Evolutionary conservation across 2,797 vertebrate genomes (phyloP).

Genomic region (Lophotriccus pileatus): DNA sequence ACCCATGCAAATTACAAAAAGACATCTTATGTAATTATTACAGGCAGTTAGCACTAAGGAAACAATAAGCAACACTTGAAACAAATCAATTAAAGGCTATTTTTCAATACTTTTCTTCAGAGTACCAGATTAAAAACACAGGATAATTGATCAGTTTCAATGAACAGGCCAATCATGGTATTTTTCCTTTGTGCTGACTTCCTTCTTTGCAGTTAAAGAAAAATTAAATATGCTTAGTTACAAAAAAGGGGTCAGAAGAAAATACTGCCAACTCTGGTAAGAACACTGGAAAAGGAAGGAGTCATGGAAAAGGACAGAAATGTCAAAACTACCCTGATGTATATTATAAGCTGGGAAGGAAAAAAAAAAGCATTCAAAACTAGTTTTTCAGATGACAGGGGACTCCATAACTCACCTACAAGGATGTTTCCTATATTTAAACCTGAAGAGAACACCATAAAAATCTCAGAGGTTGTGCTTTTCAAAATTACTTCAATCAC

Average conservation of each 20-base stretch:
- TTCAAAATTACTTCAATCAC: background rate
- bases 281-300: background rate
- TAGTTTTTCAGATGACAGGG: background rate
- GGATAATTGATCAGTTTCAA: background rate
- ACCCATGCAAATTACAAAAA: background rate
- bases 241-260: background rate
- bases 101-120: constrained; percentile 28
- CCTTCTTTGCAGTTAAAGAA: background rate
- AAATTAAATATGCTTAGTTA: background rate
- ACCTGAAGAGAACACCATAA: background rate
- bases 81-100: constrained; percentile 36
- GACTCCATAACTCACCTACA: background rate
- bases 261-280: background rate
- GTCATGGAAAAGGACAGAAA: background rate
- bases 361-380: background rate
- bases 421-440: background rate
- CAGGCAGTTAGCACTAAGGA: background rate
- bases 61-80: constrained; percentile 44
- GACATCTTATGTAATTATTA: constrained; percentile 7
- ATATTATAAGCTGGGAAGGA: background rate
- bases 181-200: background rate
- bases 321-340: background rate
- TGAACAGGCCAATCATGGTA: background rate
- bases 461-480: background rate
- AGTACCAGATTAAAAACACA: background rate